These are phyloP conservation scores for Zeus faber DNA, from an alignment of 2,113 vertebrate genomes.

Conservation along the genomic window DNA sequence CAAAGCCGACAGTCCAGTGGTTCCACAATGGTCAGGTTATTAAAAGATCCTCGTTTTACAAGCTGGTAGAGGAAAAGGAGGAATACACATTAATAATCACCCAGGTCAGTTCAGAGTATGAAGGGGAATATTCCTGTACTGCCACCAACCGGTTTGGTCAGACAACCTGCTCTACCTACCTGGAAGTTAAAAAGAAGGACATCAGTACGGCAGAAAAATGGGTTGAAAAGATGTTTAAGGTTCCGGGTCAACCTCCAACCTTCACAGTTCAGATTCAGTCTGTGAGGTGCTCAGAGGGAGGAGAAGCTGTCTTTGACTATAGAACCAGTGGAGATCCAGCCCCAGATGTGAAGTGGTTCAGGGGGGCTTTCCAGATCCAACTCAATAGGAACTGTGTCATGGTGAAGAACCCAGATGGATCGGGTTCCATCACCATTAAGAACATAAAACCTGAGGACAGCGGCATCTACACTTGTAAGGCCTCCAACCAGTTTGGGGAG, in stretches of 20 bases:
- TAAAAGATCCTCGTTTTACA: conserved; percentile 72
- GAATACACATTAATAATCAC: conserved; percentile 84
- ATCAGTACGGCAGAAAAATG: conserved; percentile 64
- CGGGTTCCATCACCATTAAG: conserved; percentile 76
- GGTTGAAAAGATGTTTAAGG: conserved; percentile 74
- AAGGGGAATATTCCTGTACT: conserved; percentile 84
- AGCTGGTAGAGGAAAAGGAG: conserved; percentile 79
- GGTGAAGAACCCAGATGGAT: conserved; percentile 76
- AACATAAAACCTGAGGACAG: conserved; percentile 73
- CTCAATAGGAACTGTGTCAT: conserved; percentile 64
- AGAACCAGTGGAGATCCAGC: conserved; percentile 71
- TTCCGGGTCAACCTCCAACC: conserved; percentile 72
- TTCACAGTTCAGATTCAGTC: conserved; percentile 77
- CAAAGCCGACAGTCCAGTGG: conserved; percentile 86
- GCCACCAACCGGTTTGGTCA: conserved; percentile 82
- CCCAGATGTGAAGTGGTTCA: conserved; percentile 83
- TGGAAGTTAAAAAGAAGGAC: conserved; percentile 74
- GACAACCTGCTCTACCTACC: conserved; percentile 75
- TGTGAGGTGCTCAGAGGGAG: conserved; percentile 70
- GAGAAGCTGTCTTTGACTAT: conserved; percentile 79
- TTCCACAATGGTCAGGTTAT: conserved; percentile 79
- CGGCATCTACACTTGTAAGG: conserved; percentile 82
- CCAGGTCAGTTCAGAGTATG: conserved; percentile 72
- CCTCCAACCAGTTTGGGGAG: conserved; percentile 77
- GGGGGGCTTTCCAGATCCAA: conserved; percentile 70